Evolutionary conservation across 1,140 invertebrate species (phyloP), one percentile per base, ranked within the genome.

Genomic region (Drosophila mojavensis): DNA sequence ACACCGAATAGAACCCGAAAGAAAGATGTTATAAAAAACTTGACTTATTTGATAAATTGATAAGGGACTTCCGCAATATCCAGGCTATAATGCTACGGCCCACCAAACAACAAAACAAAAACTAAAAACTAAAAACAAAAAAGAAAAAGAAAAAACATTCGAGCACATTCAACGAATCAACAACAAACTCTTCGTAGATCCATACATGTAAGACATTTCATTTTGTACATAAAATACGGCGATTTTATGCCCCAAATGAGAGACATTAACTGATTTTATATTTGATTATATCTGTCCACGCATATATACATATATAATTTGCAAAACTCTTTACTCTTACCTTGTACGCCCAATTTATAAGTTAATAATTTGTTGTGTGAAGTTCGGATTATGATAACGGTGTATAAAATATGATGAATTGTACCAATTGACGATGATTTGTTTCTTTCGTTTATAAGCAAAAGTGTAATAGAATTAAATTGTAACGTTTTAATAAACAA

Each of bases 401-500:
- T 85, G 85, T 89, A 90, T 89, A 89, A 89, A 89, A 90, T 90
- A 89, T 90, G 78, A 90, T 89, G 78, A 81, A 73, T 70, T 85
- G 84, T 89, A 89, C 68, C 85, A 84, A 90, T 90, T 89, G 84
- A 89, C 85, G 79, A 89, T 80, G 85, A 88, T 90, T 89, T 89
- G 84, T 89, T 89, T 89, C 85, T 84, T 89, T 89, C 85, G 81
- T 89, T 89, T 89, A 84, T 90, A 90, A 89, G 85, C 75, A 89
- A 89, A 88, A 90, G 84, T 89, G 84, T 89, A 89, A 89, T 89
- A 89, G 84, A 78, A 75, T 89, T 89, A 81, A 84, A 90, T 88
- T 89, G 85, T 89, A 89, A 89, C 80, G 81, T 89, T 89, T 90
- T 89, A 89, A 89, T 89, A 89, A 89, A 80, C 53, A 78, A 68